Evolutionary conservation across 2,797 vertebrate species (phyloP), one percentile per base, ranked within the genome.

Genomic region (Dallia pectoralis): DNA sequence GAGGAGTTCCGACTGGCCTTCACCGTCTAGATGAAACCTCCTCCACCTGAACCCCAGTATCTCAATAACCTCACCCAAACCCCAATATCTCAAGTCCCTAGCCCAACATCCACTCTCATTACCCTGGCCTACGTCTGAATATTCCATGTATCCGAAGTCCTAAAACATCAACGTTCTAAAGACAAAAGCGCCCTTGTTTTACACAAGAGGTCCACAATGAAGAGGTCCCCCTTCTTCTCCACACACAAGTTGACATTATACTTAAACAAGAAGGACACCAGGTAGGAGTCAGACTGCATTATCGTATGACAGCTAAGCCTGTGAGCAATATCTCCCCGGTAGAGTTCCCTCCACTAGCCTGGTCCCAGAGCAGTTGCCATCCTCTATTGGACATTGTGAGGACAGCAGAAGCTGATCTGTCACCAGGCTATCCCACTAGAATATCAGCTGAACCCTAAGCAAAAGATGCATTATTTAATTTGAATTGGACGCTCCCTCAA

Each of bases 151-250:
- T 11, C 53, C 53, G 12, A 59, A 59, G 2, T 44, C 40, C 40
- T 44, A 44, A 76, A 86, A 89, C 77, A 82, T 87, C 87, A 87
- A 79, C 72, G 56, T 77, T 80, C 79, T 85, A 83, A 94, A 93
- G 93, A 88, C 82, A 91, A 82, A 91, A 76, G 91, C 79, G 93
- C 93, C 93, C 93, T 94, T 94, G 93, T 93, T 86, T 78, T 79
- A 77, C 82, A 89, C 93, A 94, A 94, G 93, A 94, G 93, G 92
- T 92, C 90, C 87, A 88, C 85, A 82, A n/a, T 18, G 74, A 85
- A 72, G 89, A 92, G 87, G 90, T 94, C 93, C 93, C 93, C 93
- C 93, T 94, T 94, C 92, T 94, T 94, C 93, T 94, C 90, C 92
- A 94, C 93, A 94, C 91, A 12, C n/a, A 12, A 22, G 63, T 76